phyloP scores from a whole-genome alignment of 2,888 invertebrate species.

The Nomada fucata region DNA sequence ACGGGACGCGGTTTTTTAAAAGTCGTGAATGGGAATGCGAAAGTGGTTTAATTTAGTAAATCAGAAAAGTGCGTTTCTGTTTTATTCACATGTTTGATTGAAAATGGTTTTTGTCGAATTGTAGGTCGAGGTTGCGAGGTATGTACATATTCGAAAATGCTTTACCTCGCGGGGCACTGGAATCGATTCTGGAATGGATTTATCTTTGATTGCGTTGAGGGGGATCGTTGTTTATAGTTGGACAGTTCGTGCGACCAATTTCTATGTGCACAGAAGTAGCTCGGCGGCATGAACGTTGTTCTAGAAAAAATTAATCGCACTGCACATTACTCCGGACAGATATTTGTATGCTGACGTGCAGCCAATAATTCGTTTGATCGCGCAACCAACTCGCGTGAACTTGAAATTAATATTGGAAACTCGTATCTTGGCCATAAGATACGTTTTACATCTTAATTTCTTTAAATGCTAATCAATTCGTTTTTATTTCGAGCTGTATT shows the following conservation, averaged over 20 bases:
- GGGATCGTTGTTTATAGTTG: not conserved
- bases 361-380: not conserved
- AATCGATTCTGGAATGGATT: not conserved
- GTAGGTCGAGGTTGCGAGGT: too few relatives aligned
- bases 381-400: not conserved
- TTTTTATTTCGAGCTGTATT: slow-evolving; percentile 2
- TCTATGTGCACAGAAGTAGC: not conserved
- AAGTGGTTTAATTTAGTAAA: slow-evolving; percentile 5
- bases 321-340: not conserved
- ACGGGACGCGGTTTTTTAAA: not conserved
- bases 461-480: slow-evolving; percentile 20
- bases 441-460: slow-evolving; percentile 19
- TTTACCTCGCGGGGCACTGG: not conserved
- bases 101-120: not conserved
- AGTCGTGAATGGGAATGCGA: not conserved
- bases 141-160: not conserved
- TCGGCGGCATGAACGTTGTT: not conserved
- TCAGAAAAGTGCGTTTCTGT: not conserved
- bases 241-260: not conserved
- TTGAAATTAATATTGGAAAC: slow-evolving; percentile 30
- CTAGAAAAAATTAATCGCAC: not conserved
- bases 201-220: not conserved
- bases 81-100: not conserved
- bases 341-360: slow-evolving; percentile 2
- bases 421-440: slow-evolving; percentile 6